Conservation (phyloP, 2,113 vertebrate species). For the Callipepla californica region DNA sequence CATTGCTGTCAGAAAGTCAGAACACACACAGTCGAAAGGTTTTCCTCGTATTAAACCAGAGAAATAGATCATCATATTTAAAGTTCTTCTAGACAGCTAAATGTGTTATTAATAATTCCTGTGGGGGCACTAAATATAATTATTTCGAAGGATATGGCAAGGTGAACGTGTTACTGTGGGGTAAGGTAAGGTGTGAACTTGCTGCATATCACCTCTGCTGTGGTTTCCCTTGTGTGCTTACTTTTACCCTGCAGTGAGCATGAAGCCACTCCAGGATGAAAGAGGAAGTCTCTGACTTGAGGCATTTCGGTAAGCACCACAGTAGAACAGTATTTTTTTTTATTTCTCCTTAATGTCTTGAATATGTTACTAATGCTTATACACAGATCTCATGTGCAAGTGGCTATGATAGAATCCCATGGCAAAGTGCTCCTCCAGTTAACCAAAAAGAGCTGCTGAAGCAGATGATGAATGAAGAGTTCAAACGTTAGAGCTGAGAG, state of each 20-base stretch:
- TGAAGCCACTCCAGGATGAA: background rate
- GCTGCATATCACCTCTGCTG: background rate
- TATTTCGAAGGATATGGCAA: background rate
- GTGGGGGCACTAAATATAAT: background rate
- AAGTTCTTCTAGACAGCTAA: background rate
- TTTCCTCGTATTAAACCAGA: background rate
- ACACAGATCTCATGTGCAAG: background rate
- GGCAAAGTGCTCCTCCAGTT: background rate
- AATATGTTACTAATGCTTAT: background rate
- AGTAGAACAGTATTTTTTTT: background rate
- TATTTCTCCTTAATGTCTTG: background rate
- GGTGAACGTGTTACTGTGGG: background rate
- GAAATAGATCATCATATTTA: background rate
- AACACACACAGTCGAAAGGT: background rate
- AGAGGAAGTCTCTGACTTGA: background rate
- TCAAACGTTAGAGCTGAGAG: background rate
- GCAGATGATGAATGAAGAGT: background rate
- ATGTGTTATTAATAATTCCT: background rate
- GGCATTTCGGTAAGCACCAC: background rate
- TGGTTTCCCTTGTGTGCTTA: background rate
- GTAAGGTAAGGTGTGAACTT: constrained; percentile 4
- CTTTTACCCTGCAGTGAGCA: background rate
- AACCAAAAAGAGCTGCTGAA: background rate
- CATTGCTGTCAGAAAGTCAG: background rate
- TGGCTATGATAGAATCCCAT: background rate